Evolutionary conservation across 64 coral and sea anemone species (phyloP), one percentile per base, ranked within the genome.

Genomic region (Pocillopora verrucosa): DNA sequence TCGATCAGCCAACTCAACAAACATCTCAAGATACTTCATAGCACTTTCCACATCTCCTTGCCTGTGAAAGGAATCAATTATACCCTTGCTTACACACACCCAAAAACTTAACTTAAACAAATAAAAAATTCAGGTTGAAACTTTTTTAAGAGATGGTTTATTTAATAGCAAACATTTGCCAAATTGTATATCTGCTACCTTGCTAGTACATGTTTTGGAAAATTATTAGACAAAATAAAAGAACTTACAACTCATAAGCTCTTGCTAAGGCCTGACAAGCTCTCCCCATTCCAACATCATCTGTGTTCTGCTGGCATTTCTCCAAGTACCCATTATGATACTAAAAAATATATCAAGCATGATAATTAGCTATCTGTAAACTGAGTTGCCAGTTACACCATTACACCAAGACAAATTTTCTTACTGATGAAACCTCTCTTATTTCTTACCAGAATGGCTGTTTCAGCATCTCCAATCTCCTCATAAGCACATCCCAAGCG

Each of bases 21-120:
- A 96, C 95, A 96, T 96, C 61, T 96, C 95, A 25, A 96, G 58
- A 78, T 93, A 96, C 79, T 96, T 96, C 78, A 96, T 91, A 72
- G 95, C 92, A 91, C 95, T 96, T 36, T 93, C 95, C 25, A 90
- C 77, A 74, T 96, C 95, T 58, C 91, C 95, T 91, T 96, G 95
- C 89, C 95, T 96, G 63, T 37, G 25, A 79, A 69, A 3, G 36
- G 13, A 62, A 81, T n/a, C 19, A 36, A 17, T 12, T 36, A 76
- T 2, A 77, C 25, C 17, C 3, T 64, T 88, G 2, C 14, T 41
- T 17, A 60, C 59, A 72, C 38, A n/a, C 56, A n/a, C 20, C 30
- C 16, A 74, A 22, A 74, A 56, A 41, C 41, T 51, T 51, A 4
- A 4, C 41, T 51, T 51, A 51, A 51, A 51, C 41, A 51, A 7